Conservation (phyloP, 2,797 vertebrate genomes). For the Pteronotus mesoamericanus region DNA sequence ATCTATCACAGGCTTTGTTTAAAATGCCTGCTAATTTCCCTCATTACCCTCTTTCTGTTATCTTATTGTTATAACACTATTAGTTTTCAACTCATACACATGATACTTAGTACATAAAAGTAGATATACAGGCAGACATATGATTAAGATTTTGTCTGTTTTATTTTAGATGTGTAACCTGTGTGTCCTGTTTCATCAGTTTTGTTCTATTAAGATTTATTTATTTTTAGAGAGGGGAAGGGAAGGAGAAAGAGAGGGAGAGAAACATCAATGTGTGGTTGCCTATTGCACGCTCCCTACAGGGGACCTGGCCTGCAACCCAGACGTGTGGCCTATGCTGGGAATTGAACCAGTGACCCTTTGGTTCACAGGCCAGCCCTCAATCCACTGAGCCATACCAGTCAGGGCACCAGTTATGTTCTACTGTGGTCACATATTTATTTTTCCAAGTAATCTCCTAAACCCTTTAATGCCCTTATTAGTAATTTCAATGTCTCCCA, state of each 20-base stretch:
- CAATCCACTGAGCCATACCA: no score
- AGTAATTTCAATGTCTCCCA: neutral
- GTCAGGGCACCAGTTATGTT: neutral
- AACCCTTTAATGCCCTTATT: neutral
- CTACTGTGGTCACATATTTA: neutral
- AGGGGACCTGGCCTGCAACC: no score
- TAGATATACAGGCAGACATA: neutral
- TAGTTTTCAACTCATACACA: neutral
- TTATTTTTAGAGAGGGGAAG: no score
- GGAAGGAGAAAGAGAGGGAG: no score
- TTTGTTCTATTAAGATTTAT: no score
- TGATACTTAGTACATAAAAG: neutral
- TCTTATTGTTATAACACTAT: neutral
- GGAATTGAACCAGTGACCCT: no score
- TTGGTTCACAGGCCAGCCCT: no score
- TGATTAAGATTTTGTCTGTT: neutral
- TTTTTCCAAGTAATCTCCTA: neutral
- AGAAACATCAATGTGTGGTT: no score
- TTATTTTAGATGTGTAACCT: constrained; percentile 18
- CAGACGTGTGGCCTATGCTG: no score
- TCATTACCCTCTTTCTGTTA: neutral
- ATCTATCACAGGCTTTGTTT: neutral
- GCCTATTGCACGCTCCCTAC: no score
- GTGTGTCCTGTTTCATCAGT: neutral
- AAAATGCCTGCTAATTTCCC: neutral